These are phyloP conservation scores for Sabatieria punctata DNA, from an alignment of 2,888 invertebrate genomes.

Conservation along the genomic window DNA sequence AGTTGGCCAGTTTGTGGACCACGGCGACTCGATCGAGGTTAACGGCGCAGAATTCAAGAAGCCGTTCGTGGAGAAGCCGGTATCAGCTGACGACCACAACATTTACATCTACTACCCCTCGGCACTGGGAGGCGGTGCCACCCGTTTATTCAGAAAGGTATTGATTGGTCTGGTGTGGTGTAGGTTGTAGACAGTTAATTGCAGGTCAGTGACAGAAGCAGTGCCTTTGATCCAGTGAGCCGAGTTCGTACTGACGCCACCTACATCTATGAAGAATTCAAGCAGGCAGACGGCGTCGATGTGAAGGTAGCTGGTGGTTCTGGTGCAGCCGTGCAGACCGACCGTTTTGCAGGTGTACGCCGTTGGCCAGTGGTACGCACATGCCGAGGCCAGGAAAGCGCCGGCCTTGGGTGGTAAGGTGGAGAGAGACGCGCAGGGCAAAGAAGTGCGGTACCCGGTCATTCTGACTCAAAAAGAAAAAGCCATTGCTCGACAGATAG, in stretches of 20 bases:
- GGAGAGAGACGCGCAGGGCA: slow-evolving; percentile 82
- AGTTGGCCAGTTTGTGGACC: slow-evolving; percentile 81
- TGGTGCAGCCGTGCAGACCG: neutral
- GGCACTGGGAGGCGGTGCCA: slow-evolving; percentile 85
- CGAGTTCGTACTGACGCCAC: slow-evolving; percentile 89
- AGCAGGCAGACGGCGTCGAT: slow-evolving; percentile 86
- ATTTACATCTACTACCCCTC: slow-evolving; percentile 97
- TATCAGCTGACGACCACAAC: slow-evolving; percentile 95
- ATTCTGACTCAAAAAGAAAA: slow-evolving; percentile 89
- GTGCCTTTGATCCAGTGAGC: no score
- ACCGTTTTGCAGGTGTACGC: slow-evolving; percentile 61
- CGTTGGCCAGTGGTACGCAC: slow-evolving; percentile 94
- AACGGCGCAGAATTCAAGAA: slow-evolving; percentile 87
- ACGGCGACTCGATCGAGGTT: slow-evolving; percentile 91
- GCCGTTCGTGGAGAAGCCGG: slow-evolving; percentile 95
- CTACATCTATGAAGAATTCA: slow-evolving; percentile 96
- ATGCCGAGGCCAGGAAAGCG: slow-evolving; percentile 92
- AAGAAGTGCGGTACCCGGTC: slow-evolving; percentile 88
- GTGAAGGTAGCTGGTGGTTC: slow-evolving; percentile 38
- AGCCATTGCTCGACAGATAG: slow-evolving; percentile 85
- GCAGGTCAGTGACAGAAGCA: neutral
- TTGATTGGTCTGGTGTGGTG: neutral
- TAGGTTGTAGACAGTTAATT: no score
- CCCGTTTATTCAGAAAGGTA: slow-evolving; percentile 84
- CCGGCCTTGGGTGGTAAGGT: slow-evolving; percentile 96